Percentiles rank a stretch among this genome's conserved stretches.
Conservation (phyloP, 2,113 vertebrate genomes). For the Nannospalax galili region DNA sequence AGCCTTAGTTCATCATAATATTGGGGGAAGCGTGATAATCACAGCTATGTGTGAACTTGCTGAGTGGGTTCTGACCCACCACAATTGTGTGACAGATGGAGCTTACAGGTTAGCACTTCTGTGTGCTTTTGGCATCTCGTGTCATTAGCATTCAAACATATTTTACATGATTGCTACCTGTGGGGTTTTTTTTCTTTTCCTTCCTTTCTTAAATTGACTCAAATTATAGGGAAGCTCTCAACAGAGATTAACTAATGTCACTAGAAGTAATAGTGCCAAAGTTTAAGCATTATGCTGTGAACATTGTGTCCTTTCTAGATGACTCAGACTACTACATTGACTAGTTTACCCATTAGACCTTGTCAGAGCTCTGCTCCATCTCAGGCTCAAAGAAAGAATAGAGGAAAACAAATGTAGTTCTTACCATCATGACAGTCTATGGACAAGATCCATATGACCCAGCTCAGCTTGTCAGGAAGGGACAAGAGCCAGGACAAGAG, state of each 20-base stretch:
- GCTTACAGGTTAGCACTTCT: background rate
- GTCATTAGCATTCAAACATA: background rate
- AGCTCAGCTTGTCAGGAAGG: background rate
- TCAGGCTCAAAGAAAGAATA: background rate
- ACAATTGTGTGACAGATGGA: background rate
- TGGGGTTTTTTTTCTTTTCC: background rate
- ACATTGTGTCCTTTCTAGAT: too few relatives aligned
- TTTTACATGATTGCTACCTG: background rate
- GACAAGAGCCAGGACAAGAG: background rate
- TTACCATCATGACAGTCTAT: fast-evolving
- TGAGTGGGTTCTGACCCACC: background rate
- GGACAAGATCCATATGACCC: background rate
- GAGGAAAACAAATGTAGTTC: fast-evolving
- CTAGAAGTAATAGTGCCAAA: background rate
- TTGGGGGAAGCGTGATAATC: background rate
- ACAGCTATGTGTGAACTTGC: background rate
- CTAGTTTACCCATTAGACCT: fast-evolving
- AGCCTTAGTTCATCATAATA: background rate
- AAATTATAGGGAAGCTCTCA: slow-evolving; percentile 7
- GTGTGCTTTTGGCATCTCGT: background rate
- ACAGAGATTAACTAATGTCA: background rate
- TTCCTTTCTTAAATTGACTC: background rate
- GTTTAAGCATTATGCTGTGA: background rate
- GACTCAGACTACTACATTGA: background rate
- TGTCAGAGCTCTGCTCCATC: background rate